These are phyloP conservation scores for Okapia johnstoni DNA, from an alignment of 2,113 vertebrate species.

Conservation along the genomic window DNA sequence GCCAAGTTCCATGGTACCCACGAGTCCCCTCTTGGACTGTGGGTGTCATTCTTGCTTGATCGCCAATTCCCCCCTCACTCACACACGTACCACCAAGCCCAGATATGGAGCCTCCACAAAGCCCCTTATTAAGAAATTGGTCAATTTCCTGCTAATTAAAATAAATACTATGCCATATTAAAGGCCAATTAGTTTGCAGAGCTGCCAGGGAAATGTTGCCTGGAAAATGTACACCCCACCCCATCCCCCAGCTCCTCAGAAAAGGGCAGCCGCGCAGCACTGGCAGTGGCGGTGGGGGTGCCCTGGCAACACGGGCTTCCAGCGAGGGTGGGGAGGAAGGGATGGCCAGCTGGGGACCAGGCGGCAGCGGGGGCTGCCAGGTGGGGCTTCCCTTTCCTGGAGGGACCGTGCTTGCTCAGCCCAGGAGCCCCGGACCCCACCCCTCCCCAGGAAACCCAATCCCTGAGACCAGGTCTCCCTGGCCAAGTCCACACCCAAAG, in stretches of 20 bases:
- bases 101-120: background rate
- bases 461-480: background rate
- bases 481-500: background rate
- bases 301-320: background rate
- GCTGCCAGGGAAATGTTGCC: slow-evolving; percentile 14
- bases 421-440: fast-evolving
- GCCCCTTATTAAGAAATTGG: slow-evolving; percentile 56
- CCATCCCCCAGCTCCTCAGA: background rate
- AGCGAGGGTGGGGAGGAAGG: background rate
- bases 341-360: background rate
- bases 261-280: background rate
- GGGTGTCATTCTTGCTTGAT: background rate
- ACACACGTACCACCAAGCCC: background rate
- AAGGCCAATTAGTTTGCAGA: slow-evolving; percentile 57
- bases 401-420: background rate
- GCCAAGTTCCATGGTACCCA: background rate
- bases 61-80: background rate
- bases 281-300: background rate
- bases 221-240: background rate
- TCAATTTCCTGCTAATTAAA: slow-evolving; percentile 63
- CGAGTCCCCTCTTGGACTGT: background rate
- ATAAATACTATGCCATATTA: slow-evolving; percentile 56
- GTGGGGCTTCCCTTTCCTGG: background rate
- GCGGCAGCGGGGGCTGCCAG: background rate
- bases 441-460: background rate